phyloP scores from a whole-genome alignment of 2,888 invertebrate genomes.

The Amiota mariae region DNA sequence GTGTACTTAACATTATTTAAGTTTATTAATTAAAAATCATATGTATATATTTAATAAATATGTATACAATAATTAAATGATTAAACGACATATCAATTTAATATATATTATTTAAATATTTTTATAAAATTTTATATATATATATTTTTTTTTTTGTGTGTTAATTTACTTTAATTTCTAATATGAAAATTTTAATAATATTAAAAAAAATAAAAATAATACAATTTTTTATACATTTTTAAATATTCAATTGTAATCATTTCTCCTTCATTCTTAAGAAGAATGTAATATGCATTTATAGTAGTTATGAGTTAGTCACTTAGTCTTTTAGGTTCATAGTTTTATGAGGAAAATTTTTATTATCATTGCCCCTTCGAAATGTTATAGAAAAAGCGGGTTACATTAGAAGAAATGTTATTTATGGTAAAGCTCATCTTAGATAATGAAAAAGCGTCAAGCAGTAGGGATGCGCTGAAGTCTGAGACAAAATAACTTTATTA shows the following conservation, averaged over 20 bases:
- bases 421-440: too few species aligned
- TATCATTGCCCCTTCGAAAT: too few species aligned
- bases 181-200: slow-evolving; percentile 2
- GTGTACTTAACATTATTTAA: slow-evolving; percentile 12
- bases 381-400: too few species aligned
- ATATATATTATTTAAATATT: slow-evolving; percentile 33
- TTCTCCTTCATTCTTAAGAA: too few species aligned
- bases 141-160: slow-evolving; percentile 49
- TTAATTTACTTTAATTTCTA: slow-evolving; percentile 36
- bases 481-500: too few species aligned
- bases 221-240: slow-evolving; percentile 14
- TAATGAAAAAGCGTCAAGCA: too few species aligned
- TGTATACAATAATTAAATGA: too few species aligned
- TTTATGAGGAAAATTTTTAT: not conserved
- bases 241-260: not conserved
- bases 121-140: slow-evolving; percentile 34
- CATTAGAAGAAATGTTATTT: too few species aligned
- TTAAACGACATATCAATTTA: slow-evolving; percentile 9
- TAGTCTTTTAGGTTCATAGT: not conserved
- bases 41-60: too few species aligned
- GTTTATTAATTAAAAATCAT: not conserved
- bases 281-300: too few species aligned
- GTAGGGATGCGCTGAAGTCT: too few species aligned
- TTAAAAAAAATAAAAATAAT: not conserved
- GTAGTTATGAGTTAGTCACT: not conserved